Evolutionary conservation across 2,797 vertebrate genomes (phyloP), one percentile per base, ranked within the genome.

Genomic region (Lacerta agilis): DNA sequence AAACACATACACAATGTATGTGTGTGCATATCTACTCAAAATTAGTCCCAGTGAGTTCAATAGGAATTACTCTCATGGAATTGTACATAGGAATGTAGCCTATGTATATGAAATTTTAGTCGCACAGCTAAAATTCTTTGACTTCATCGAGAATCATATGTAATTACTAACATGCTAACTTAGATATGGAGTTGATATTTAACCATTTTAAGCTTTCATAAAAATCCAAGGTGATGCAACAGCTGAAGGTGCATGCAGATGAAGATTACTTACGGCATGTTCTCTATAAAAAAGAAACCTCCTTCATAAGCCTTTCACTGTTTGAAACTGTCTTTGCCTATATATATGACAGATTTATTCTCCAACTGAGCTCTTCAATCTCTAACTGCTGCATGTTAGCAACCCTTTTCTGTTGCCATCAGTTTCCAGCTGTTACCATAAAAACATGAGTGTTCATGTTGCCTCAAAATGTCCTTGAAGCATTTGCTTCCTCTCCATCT

Each of bases 401-500:
- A 88, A 78, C 43, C 77, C 61, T 55, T 75, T 67, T 88, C n/a
- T 81, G 77, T 38, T 85, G 77, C 69, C 69, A 85, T 85, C 83
- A 88, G 83, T 88, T 88, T 85, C 83, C 71, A 88, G 83, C 55
- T 88, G 87, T 88, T 88, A 80, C 71, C 71, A 84, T 88, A 75
- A 80, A 88, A 88, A 88, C 71, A 45, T 38, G 41, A 85, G 69
- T 75, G 55, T 80, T 85, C 66, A 2, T 69, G 66, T 82, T 82
- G 81, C 64, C 69, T 82, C 83, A 75, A 45, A 88, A 88, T 67
- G 87, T 79, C 87, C 82, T 88, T 88, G 87, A 80, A 85, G 10
- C 67, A 88, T 87, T 73, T 81, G 43, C n/a, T 85, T 85, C 45
- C 69, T 85, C 38, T 88, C 69, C 67, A 75, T 85, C 58, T 41